A percentile compares a stretch with the other conserved stretches of the same genome.
Conservation (phyloP, 2,888 invertebrate genomes). For the Psococerastis gibbosa region DNA sequence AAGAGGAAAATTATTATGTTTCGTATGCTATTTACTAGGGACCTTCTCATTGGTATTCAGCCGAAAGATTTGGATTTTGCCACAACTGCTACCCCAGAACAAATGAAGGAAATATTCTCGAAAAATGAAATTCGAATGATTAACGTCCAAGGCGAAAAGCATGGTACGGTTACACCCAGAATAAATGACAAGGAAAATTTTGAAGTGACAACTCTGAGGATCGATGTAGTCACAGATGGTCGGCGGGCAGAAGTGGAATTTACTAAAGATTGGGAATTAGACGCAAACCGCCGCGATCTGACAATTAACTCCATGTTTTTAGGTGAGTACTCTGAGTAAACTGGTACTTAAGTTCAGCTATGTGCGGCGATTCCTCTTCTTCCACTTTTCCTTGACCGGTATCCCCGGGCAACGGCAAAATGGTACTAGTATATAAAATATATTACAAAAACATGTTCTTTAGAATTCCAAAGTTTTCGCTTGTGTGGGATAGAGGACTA, state of each 20-base stretch:
- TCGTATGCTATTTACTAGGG: no score
- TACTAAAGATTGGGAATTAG: constrained; percentile 80
- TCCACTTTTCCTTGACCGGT: no score
- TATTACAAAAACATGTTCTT: no score
- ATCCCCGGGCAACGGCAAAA: no score
- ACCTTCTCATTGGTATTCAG: constrained; percentile 51
- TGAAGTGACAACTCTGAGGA: constrained; percentile 83
- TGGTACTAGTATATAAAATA: no score
- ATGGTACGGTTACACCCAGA: constrained; percentile 89
- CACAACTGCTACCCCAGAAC: constrained; percentile 82
- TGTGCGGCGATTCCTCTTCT: no score
- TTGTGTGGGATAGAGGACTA: no score
- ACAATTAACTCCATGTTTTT: constrained; percentile 97
- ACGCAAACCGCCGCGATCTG: constrained; percentile 87
- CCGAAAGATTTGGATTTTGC: constrained; percentile 96
- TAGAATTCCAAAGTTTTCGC: no score
- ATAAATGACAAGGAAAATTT: constrained; percentile 89
- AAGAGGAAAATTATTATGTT: background rate
- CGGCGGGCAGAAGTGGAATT: constrained; percentile 89
- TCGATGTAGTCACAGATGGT: constrained; percentile 84
- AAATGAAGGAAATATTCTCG: constrained; percentile 90
- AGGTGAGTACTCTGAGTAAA: constrained; percentile 36
- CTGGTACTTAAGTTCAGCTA: no score
- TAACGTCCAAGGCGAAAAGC: constrained; percentile 78
- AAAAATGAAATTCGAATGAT: constrained; percentile 75